Conservation (phyloP, 1,140 invertebrate genomes). For the Hypsibius dujardini region DNA sequence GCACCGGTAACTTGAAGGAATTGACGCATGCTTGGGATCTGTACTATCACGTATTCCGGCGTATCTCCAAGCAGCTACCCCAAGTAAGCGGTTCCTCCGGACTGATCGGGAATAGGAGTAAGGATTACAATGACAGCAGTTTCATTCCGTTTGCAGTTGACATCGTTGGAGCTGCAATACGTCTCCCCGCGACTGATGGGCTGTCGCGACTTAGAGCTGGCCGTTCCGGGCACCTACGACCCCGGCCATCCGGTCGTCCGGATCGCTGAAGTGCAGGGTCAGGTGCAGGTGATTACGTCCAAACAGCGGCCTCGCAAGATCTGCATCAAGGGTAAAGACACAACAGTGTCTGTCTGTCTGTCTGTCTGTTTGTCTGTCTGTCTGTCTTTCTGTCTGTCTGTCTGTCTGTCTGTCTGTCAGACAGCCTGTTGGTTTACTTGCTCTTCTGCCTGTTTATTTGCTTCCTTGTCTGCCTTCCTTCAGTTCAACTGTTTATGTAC, state of each 20-base stretch:
- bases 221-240: slow-evolving; percentile 81
- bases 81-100: slow-evolving; percentile 35
- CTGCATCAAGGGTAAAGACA: slow-evolving; percentile 53
- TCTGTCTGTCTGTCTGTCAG: too few relatives aligned
- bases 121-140: slow-evolving; percentile 21
- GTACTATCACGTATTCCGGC: slow-evolving; percentile 90
- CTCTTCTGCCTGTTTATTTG: too few relatives aligned
- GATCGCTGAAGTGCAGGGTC: slow-evolving; percentile 66
- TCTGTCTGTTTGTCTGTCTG: too few relatives aligned
- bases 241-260: slow-evolving; percentile 65
- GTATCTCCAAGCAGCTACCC: slow-evolving; percentile 81
- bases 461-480: too few relatives aligned
- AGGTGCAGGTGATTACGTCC: slow-evolving; percentile 72
- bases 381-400: too few relatives aligned
- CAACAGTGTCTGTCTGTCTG: too few relatives aligned
- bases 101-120: slow-evolving; percentile 23
- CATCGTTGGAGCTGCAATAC: slow-evolving; percentile 64
- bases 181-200: slow-evolving; percentile 76
- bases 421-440: too few relatives aligned
- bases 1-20: slow-evolving; percentile 65
- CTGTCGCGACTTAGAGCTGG: slow-evolving; percentile 76
- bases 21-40: slow-evolving; percentile 95
- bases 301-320: slow-evolving; percentile 92
- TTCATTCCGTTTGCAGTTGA: slow-evolving; percentile 29
- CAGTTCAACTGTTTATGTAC: too few relatives aligned